Evolutionary conservation across 2,113 vertebrate species (phyloP).

Genomic region (Accipiter cooperii): DNA sequence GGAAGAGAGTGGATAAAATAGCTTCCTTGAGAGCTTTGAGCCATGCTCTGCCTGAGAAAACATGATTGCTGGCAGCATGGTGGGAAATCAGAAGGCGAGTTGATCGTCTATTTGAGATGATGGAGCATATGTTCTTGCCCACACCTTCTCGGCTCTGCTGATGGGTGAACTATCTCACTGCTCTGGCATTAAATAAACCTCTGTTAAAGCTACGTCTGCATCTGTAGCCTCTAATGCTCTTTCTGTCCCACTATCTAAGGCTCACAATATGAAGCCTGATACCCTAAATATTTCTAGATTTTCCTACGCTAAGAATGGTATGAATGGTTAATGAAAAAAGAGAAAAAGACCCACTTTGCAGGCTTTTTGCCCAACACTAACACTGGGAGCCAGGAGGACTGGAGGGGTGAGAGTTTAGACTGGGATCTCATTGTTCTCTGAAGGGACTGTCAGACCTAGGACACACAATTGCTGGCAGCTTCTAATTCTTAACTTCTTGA

Average conservation of each 20-base stretch:
- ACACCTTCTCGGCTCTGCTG: not conserved
- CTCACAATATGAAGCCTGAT: accelerated
- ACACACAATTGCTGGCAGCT: not conserved
- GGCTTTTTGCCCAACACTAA: not conserved
- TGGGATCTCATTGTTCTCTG: not conserved
- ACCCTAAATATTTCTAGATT: not conserved
- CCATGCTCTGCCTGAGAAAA: not conserved
- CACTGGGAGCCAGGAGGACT: not conserved
- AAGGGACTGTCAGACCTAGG: not conserved
- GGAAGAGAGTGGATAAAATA: not conserved
- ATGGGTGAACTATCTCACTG: not conserved
- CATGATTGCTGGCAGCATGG: not conserved
- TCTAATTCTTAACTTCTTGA: not conserved
- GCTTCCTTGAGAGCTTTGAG: conserved; percentile 27
- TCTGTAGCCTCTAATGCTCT: not conserved
- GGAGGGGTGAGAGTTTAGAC: not conserved
- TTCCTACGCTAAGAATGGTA: not conserved
- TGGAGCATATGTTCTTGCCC: conserved; percentile 24
- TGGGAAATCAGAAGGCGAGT: not conserved
- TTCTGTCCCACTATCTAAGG: not conserved
- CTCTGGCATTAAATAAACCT: not conserved
- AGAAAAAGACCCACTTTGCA: accelerated
- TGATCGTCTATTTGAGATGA: not conserved
- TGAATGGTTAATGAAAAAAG: not conserved
- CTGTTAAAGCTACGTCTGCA: not conserved